Evolutionary conservation across 37 sponge, comb jelly and placozoan genomes (phyloP).

Genomic region (Crambe crambe): DNA sequence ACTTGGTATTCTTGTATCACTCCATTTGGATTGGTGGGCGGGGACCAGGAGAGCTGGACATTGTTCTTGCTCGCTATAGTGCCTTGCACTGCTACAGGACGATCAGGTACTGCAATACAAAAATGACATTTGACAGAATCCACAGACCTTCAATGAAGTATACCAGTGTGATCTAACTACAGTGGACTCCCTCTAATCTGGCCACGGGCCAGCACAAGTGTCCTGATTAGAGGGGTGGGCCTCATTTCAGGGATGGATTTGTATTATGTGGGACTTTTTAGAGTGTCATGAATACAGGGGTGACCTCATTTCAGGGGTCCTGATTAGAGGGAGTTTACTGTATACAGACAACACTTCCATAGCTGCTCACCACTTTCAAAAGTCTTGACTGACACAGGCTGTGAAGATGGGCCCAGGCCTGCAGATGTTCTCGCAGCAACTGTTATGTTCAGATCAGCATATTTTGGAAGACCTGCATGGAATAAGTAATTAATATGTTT

Average conservation of each 20-base stretch:
- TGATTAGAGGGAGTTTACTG: too few relatives aligned
- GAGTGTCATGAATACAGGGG: neutral
- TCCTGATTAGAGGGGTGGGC: too few relatives aligned
- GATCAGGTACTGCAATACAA: neutral
- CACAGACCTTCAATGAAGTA: too few relatives aligned
- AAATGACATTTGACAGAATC: too few relatives aligned
- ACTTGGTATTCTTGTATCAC: slow-evolving; percentile 21
- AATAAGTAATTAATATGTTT: neutral
- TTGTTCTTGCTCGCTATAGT: neutral
- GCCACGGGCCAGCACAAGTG: too few relatives aligned
- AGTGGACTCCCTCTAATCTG: too few relatives aligned
- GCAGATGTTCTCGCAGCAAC: neutral
- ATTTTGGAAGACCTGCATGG: slow-evolving; percentile 1
- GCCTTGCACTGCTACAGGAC: neutral
- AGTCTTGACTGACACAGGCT: neutral
- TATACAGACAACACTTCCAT: too few relatives aligned
- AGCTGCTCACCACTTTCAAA: neutral
- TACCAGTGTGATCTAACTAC: too few relatives aligned
- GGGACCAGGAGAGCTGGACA: slow-evolving; percentile 2
- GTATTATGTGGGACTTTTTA: neutral
- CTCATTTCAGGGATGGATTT: too few relatives aligned
- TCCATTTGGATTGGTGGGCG: slow-evolving; percentile 23
- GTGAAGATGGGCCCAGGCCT: neutral
- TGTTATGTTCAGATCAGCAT: neutral
- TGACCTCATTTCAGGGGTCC: too few relatives aligned